Conservation (phyloP, 1,140 invertebrate species). For the Polypedilum vanderplanki region DNA sequence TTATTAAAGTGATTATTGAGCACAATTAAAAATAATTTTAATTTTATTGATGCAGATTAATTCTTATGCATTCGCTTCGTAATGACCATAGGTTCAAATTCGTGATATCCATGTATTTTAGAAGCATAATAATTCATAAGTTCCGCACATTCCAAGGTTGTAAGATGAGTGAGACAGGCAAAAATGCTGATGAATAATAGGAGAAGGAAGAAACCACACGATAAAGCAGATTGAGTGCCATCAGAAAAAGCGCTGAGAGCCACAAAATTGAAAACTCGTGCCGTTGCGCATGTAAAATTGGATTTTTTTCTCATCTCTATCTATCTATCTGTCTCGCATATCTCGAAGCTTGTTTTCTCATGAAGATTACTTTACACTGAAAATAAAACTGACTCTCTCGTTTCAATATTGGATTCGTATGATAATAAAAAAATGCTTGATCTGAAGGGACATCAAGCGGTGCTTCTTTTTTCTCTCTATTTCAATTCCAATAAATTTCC, state of each 20-base stretch:
- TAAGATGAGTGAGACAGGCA: background rate
- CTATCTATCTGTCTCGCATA: background rate
- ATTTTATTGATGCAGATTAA: too few relatives aligned
- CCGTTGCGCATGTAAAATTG: constrained; percentile 12
- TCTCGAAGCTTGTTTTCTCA: background rate
- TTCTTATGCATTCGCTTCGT: too few relatives aligned
- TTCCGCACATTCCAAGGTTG: background rate
- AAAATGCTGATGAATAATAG: background rate
- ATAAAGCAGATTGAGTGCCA: constrained; percentile 5
- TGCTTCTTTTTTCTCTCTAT: background rate
- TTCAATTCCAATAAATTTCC: constrained; percentile 27
- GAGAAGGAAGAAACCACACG: background rate
- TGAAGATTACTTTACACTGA: background rate
- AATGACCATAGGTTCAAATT: too few relatives aligned
- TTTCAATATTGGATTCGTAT: background rate
- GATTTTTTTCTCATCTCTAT: background rate
- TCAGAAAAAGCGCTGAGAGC: background rate
- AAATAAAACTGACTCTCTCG: background rate
- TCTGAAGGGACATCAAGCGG: too few relatives aligned
- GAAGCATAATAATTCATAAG: constrained; percentile 16
- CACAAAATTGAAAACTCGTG: background rate
- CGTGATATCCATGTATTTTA: too few relatives aligned
- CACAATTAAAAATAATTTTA: too few relatives aligned
- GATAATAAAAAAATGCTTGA: too few relatives aligned
- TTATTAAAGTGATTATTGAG: too few relatives aligned